Base-by-base conservation (phyloP, 2,113 vertebrate genomes). In the Crotalus horridus region DNA sequence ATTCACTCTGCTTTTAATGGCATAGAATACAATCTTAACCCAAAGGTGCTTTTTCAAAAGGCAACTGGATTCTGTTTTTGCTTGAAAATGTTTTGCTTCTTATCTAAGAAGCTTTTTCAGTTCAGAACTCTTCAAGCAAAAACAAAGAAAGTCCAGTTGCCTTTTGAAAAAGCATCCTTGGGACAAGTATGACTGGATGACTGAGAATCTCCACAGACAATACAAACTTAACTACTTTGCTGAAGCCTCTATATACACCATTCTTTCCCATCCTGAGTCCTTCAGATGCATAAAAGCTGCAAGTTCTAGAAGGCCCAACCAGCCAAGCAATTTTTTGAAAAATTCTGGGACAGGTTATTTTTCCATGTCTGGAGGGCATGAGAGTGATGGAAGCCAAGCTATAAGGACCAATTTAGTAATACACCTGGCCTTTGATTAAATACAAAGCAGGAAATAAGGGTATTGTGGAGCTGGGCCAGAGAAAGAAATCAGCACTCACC, bases 401-500 rank as follows among this genome's bases (percentile, higher is more conserved):
- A 9, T 43, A 21, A 81, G 21, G 33, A 81, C 33, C 20, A 81
- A 81, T 21, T 81, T 81, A 81, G 15, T 81, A 81, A 39, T 81
- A 81, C 6, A 39, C 6, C 7, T 39, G 69, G 69, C 69, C 17
- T 81, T 2, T 43, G 69, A 0, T 43, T 13, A 46, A 88, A 0
- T 8, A 93, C 91, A 74, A 91, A 85, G 74, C 89, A 93, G 92
- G 2, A 13, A 24, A 58, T 85, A 58, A 81, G 43, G 21, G 89
- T 92, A 20, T 86, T 85, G 21, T 53, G 3, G 53, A 92, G 92
- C 48, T 26, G 29, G 43, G 9, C 17, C 15, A 12, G 3, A 58
- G n/a, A 64, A 61, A 23, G 89, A 58, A 92, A 39, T 61, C 55
- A 29, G 90, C 87, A 89, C 88, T 90, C 93, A 99, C 98, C 97